phyloP scores from a whole-genome alignment of 92 coral and sea anemone genomes.

The Umimayanthus chanpuru region DNA sequence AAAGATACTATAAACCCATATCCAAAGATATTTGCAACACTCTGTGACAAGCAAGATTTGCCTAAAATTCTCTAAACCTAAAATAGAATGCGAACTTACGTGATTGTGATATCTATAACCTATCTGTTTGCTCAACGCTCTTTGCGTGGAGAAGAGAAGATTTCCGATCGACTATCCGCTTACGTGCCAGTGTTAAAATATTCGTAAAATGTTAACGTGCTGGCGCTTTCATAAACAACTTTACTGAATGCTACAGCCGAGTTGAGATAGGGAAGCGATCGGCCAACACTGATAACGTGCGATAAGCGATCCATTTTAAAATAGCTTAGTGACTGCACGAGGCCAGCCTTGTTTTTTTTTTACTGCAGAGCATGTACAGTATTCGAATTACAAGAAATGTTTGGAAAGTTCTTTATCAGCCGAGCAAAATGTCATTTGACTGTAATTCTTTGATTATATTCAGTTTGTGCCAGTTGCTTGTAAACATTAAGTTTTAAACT shows the following conservation, averaged over 20 bases:
- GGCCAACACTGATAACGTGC: background rate
- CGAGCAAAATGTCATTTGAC: background rate
- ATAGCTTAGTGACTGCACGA: no score
- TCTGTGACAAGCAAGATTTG: background rate
- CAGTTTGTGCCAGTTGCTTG: background rate
- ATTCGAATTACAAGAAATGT: no score
- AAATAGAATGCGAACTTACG: background rate
- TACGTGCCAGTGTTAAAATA: background rate
- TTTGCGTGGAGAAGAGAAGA: background rate
- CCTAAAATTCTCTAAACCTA: background rate
- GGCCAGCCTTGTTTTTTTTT: no score
- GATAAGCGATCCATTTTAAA: no score
- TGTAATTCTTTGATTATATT: background rate
- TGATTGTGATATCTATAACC: background rate
- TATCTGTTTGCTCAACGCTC: background rate
- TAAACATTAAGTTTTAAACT: no score
- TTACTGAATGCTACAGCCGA: background rate
- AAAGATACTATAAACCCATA: background rate
- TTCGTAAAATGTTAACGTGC: background rate
- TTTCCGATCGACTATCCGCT: background rate
- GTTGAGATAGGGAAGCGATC: constrained; percentile 1
- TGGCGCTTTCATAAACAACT: background rate
- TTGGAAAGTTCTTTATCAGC: background rate
- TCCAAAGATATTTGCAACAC: background rate
- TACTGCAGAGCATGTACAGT: no score